Base-by-base conservation (phyloP, 2,888 invertebrate species). In the Xanthia icteritia region DNA sequence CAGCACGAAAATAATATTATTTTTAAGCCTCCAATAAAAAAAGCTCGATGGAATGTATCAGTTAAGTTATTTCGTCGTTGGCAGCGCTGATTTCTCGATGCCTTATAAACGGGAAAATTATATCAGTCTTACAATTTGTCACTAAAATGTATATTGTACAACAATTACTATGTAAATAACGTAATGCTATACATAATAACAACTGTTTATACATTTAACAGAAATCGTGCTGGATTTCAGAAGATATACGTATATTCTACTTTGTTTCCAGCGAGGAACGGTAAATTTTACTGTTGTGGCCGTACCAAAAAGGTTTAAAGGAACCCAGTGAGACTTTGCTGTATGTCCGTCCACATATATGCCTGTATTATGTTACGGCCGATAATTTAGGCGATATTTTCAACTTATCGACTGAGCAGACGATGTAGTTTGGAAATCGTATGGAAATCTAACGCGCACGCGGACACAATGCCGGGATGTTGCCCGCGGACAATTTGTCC, bases 231-330 rank as follows among this genome's bases (percentile, higher is more conserved):
- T 85, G 77, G 82, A 73, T 83, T 83, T 73, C 73, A 73, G 85
- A 77, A 66, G 65, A 81, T 83, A 84, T 64, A 85, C 71, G 81
- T 86, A 74, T 81, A 85, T 82, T 77, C 73, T 69, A 85, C 85
- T 85, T 69, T 71, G 86, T 75, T 86, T 86, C 86, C 84, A 83
- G 66, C 83, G 83, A 75, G 51, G 66, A 84, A 84, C 86, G 84
- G 84, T 84, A 84, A 86, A 86, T 79, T 83, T 83, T 86, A 84
- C 84, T 86, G 84, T 84, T 84, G 83, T 65, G 75, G 86, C 86
- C 83, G 84, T 79, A 84, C 79, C 79, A 83, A 79, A 83, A 83
- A 86, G 83, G 83, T 86, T 82, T 72, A 75, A 86, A 84, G 83
- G 86, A 84, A 84, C 79, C 68, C 65, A 66, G 48, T 73, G 69